Evolutionary conservation across 2,797 vertebrate species (phyloP).

Genomic region (Parambassis ranga): DNA sequence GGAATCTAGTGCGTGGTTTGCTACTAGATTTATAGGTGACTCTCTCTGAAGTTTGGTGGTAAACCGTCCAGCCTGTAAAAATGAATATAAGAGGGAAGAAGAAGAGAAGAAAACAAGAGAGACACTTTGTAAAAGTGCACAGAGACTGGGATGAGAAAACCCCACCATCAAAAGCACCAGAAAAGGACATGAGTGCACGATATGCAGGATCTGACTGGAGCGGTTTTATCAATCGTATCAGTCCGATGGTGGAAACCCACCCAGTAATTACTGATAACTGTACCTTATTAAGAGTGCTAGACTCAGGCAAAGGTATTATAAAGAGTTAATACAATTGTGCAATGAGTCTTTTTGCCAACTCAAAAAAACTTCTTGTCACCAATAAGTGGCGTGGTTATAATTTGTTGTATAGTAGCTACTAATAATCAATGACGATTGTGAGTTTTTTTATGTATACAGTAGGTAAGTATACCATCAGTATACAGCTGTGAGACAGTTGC

Average conservation of each 20-base stretch:
- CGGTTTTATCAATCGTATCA: background rate
- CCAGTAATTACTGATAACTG: background rate
- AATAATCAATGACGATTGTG: too few species aligned
- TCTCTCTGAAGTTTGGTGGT: slow-evolving; percentile 98
- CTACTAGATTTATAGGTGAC: slow-evolving; percentile 99
- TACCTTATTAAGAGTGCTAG: background rate
- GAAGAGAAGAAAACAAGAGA: slow-evolving; percentile 89
- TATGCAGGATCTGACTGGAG: slow-evolving; percentile 20
- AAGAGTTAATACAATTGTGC: background rate
- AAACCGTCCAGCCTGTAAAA: slow-evolving; percentile 97
- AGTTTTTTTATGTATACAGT: too few species aligned
- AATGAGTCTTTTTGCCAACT: background rate
- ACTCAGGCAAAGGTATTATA: background rate
- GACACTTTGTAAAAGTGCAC: slow-evolving; percentile 80
- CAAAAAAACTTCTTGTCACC: background rate
- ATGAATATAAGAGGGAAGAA: slow-evolving; percentile 87
- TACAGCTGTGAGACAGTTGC: too few species aligned
- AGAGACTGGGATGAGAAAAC: slow-evolving; percentile 79
- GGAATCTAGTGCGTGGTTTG: slow-evolving; percentile 99
- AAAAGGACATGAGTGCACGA: slow-evolving; percentile 48
- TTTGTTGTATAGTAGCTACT: too few species aligned
- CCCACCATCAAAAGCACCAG: slow-evolving; percentile 70
- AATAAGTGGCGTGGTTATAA: too few species aligned
- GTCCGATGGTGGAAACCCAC: background rate
- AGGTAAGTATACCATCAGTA: too few species aligned